phyloP scores from a whole-genome alignment of 1,140 invertebrate genomes.

The Dreissena rostriformis region DNA sequence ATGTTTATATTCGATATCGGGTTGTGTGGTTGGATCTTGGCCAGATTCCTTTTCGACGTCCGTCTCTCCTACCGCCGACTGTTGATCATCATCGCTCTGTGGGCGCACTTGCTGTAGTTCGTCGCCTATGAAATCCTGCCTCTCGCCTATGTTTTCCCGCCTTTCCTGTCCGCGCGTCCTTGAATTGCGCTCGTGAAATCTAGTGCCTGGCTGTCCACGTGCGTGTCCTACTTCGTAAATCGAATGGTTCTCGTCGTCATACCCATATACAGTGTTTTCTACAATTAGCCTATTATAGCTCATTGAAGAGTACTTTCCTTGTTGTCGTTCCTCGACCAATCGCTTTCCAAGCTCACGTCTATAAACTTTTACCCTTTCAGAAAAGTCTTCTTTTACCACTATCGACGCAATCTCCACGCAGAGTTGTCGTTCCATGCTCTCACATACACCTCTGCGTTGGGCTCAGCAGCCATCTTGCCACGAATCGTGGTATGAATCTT shows the following conservation, averaged over 20 bases:
- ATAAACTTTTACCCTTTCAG: too few relatives aligned
- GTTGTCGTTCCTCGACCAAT: background rate
- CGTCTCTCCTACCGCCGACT: background rate
- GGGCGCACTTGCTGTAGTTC: background rate
- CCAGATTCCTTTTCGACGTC: background rate
- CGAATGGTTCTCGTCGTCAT: background rate
- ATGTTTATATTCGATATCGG: background rate
- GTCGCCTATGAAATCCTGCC: too few relatives aligned
- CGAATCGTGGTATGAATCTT: too few relatives aligned
- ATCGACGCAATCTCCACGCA: too few relatives aligned
- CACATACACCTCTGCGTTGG: too few relatives aligned
- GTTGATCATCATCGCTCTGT: background rate
- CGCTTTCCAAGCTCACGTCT: background rate
- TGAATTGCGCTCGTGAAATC: background rate
- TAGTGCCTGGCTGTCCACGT: background rate
- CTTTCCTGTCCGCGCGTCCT: background rate
- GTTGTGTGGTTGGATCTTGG: background rate
- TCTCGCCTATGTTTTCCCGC: background rate
- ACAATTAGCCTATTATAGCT: background rate
- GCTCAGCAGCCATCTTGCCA: too few relatives aligned
- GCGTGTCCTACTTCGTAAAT: background rate
- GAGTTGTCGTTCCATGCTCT: too few relatives aligned
- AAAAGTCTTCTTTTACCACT: too few relatives aligned
- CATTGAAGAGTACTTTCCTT: background rate
- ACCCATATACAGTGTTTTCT: background rate